phyloP scores from a whole-genome alignment of 2,888 invertebrate genomes.

The Cryptocephalus primarius region DNA sequence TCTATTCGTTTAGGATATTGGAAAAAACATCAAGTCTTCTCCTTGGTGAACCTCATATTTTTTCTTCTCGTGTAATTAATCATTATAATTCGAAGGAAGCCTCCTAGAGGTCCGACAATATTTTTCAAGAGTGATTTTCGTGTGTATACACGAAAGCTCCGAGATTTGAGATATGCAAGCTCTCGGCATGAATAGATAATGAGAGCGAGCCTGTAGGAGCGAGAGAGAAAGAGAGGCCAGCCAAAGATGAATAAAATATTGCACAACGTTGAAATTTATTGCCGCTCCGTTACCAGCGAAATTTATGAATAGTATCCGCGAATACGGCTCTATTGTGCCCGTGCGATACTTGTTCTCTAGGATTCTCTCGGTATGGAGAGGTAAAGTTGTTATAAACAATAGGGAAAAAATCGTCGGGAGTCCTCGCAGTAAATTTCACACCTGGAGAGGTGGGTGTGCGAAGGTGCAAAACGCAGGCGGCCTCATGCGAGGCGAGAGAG shows the following conservation, averaged over 20 bases:
- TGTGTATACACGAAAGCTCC: no score
- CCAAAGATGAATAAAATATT: background rate
- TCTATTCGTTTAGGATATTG: no score
- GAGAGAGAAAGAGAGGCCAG: no score
- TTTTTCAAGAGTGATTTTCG: no score
- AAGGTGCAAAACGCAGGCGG: conserved; percentile 28
- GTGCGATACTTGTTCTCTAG: background rate
- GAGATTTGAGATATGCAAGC: no score
- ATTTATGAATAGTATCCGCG: background rate
- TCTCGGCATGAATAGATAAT: no score
- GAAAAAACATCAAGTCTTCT: no score
- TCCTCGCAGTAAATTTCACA: background rate
- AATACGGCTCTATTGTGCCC: background rate
- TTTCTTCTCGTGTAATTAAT: no score
- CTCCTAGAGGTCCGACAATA: no score
- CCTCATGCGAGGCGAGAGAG: conserved; percentile 17
- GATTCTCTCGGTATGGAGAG: conserved; percentile 9
- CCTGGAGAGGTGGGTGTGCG: conserved; percentile 21
- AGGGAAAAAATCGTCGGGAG: conserved; percentile 18
- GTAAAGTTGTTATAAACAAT: conserved; percentile 28
- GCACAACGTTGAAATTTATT: background rate
- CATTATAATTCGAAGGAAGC: no score
- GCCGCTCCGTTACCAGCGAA: background rate
- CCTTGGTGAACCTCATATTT: no score
- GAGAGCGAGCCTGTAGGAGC: no score